Base-by-base conservation (phyloP, 35 echinoderm and acorn worm species). In the Acanthaster planci region DNA sequence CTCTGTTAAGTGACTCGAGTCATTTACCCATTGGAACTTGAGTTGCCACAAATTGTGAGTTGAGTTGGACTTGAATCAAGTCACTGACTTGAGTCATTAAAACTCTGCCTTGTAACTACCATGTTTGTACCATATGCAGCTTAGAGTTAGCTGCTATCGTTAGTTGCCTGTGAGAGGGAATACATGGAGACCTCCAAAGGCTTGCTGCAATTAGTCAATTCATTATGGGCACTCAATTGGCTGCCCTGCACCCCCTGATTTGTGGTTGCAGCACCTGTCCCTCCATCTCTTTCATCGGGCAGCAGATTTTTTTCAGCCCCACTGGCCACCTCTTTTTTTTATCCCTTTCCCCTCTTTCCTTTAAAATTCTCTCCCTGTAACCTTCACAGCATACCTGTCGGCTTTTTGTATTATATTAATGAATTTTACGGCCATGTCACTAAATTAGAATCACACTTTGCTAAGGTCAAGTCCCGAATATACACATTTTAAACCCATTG, bases 391-490 rank as follows among this genome's bases (percentile, higher is more conserved):
- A 34, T 72, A 36, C 34, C 23, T 60, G 27, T 22, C 0, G 0
- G 64, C 64, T 72, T 26, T 60, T 72, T 26, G 64, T 7, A 72
- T 72, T 72, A 72, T 31, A 72, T 72, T 72, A 72, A 72, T 72
- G 34, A 72, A 26, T 72, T 72, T 34, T 72, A 72, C 23, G 42
- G 64, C 64, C 34, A 27, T 72, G 30, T 14, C 10, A 6, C 42
- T 31, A 72, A 72, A 27, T 72, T 26, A 29, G 8, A 72, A 29
- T 72, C 64, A 23, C 64, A 72, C 64, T 34, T 72, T 72, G 64
- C 23, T 34, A 72, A 72, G 64, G 64, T 72, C 64, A 72, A 72
- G 64, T 72, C 15, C 64, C 14, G 30, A 72, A 27, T 72, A 26
- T 72, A 29, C 64, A 72, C 64, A 19, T 30, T 72, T 72, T 72